A percentile compares a stretch with the other conserved stretches of the same genome.
Evolutionary conservation across 2,888 invertebrate species (phyloP).

Genomic region (Eristalinus aeneus): DNA sequence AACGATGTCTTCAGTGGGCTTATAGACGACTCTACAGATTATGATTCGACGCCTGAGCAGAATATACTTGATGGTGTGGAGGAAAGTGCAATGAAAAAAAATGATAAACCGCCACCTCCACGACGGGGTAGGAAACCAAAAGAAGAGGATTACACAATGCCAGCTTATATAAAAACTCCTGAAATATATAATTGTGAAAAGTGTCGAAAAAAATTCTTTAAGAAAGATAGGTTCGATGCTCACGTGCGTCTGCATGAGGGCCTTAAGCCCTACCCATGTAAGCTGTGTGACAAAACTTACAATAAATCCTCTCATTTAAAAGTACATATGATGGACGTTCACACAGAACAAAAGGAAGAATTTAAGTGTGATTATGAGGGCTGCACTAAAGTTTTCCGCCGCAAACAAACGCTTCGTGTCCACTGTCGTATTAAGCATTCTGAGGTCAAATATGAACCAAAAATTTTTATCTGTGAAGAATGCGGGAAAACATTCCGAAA

Average conservation of each 20-base stretch:
- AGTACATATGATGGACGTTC: slow-evolving; percentile 66
- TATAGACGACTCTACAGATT: slow-evolving; percentile 53
- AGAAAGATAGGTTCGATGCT: slow-evolving; percentile 54
- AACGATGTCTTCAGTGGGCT: slow-evolving; percentile 55
- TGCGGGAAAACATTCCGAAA: slow-evolving; percentile 79
- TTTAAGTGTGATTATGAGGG: slow-evolving; percentile 74
- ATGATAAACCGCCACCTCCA: slow-evolving; percentile 17
- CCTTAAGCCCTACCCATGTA: slow-evolving; percentile 70
- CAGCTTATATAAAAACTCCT: slow-evolving; percentile 55
- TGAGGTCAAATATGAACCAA: slow-evolving; percentile 72
- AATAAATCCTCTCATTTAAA: slow-evolving; percentile 65
- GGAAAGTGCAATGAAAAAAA: slow-evolving; percentile 44
- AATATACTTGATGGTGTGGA: slow-evolving; percentile 54
- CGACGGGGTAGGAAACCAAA: slow-evolving; percentile 51
- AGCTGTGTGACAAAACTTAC: slow-evolving; percentile 65
- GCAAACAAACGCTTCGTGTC: slow-evolving; percentile 77
- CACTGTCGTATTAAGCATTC: slow-evolving; percentile 77
- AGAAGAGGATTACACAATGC: slow-evolving; percentile 49
- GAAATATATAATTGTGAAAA: slow-evolving; percentile 70
- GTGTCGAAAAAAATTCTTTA: slow-evolving; percentile 69
- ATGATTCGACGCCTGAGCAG: slow-evolving; percentile 52
- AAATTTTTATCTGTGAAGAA: slow-evolving; percentile 75
- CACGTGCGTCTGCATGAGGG: slow-evolving; percentile 55
- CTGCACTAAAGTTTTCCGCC: slow-evolving; percentile 77
- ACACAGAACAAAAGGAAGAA: slow-evolving; percentile 62